Percentiles rank a stretch among this genome's conserved stretches.
phyloP scores from a whole-genome alignment of 2,888 invertebrate species.

The Xylocampa areola region DNA sequence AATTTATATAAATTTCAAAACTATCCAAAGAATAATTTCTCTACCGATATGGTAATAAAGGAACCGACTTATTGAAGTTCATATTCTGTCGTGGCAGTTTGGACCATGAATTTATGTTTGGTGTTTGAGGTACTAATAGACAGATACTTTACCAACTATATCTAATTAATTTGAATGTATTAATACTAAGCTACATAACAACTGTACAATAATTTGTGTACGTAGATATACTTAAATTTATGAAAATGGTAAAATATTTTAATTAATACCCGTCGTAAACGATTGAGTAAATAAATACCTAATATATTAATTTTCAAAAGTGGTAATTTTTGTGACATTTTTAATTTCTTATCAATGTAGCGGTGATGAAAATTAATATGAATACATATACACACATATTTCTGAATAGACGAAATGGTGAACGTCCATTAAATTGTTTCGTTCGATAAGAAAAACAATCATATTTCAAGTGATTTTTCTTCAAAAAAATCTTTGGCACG shows the following conservation, averaged over 20 bases:
- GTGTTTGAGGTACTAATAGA: slow-evolving; percentile 30
- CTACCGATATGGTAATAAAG: slow-evolving; percentile 1
- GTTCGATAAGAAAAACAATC: slow-evolving; percentile 26
- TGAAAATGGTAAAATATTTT: slow-evolving; percentile 56
- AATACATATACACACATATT: slow-evolving; percentile 11
- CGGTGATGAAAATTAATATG: slow-evolving; percentile 9
- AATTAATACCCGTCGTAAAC: slow-evolving; percentile 59
- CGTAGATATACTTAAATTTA: slow-evolving; percentile 38
- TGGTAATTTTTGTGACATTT: slow-evolving; percentile 12
- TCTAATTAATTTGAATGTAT: slow-evolving; percentile 46
- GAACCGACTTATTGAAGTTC: slow-evolving; percentile 7
- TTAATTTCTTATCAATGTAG: slow-evolving; percentile 14
- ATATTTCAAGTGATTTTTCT: slow-evolving; percentile 44
- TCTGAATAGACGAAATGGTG: slow-evolving; percentile 37
- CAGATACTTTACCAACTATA: slow-evolving; percentile 46
- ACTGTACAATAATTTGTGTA: slow-evolving; percentile 70
- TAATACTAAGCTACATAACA: slow-evolving; percentile 80
- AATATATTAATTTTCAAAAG: slow-evolving; percentile 36
- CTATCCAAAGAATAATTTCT: background rate
- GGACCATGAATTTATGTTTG: slow-evolving; percentile 18
- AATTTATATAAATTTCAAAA: slow-evolving; percentile 10
- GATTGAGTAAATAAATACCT: slow-evolving; percentile 48
- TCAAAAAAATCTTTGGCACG: slow-evolving; percentile 66
- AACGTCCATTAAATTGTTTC: slow-evolving; percentile 31
- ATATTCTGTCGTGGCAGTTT: slow-evolving; percentile 9